These are phyloP conservation scores for Bambusicola thoracicus DNA, from an alignment of 2,113 vertebrate species.

Conservation along the genomic window DNA sequence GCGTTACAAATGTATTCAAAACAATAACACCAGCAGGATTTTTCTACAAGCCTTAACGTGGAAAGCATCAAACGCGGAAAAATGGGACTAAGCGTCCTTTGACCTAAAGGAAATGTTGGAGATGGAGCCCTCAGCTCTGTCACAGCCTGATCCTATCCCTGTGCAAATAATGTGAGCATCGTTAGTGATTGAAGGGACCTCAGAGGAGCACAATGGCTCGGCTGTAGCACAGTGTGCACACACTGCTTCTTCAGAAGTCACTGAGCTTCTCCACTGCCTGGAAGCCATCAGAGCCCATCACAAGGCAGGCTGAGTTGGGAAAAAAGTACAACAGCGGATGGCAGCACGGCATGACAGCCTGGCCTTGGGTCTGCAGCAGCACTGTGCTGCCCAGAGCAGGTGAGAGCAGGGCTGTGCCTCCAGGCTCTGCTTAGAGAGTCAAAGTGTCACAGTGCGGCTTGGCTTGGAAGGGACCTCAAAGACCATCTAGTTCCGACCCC, in stretches of 20 bases:
- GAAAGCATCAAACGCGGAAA: background rate
- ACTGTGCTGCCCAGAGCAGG: too few relatives aligned
- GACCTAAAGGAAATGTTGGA: background rate
- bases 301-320: too few relatives aligned
- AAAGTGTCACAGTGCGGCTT: background rate
- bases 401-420: too few relatives aligned
- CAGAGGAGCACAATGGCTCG: too few relatives aligned
- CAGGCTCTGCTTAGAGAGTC: background rate
- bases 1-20: background rate
- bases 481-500: too few relatives aligned
- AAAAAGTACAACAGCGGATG: too few relatives aligned
- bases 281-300: too few relatives aligned
- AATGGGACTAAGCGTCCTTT: background rate
- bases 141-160: background rate
- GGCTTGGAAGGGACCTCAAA: background rate
- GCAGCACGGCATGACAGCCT: background rate
- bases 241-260: too few relatives aligned
- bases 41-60: background rate
- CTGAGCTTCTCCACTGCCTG: too few relatives aligned
- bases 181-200: too few relatives aligned
- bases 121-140: background rate
- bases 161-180: background rate
- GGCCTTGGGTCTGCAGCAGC: background rate
- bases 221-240: too few relatives aligned
- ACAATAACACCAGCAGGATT: background rate